Conservation (phyloP, 2,888 invertebrate genomes). For the Mesorhabditis sp. region DNA sequence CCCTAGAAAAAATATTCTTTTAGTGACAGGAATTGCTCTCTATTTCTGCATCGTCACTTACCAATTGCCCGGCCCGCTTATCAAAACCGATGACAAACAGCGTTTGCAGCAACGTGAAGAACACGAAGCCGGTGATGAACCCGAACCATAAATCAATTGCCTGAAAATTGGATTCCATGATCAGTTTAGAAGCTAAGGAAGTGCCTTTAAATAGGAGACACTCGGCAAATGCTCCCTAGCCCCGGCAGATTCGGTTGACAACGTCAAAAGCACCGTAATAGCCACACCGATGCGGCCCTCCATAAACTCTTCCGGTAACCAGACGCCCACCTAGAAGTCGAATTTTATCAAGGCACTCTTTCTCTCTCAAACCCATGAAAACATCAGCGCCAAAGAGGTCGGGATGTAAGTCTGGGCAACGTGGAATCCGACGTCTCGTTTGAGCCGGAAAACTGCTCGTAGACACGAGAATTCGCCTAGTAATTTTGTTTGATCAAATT, state of each 20-base stretch:
- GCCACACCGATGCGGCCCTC: conserved; percentile 58
- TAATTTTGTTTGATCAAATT: background rate
- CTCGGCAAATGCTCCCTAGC: conserved; percentile 56
- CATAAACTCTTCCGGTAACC: conserved; percentile 58
- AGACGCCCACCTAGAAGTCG: conserved; percentile 48
- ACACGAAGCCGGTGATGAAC: conserved; percentile 57
- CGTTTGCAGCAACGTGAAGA: conserved; percentile 56
- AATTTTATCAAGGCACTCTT: background rate
- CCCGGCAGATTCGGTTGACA: conserved; percentile 57
- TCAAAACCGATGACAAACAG: conserved; percentile 58
- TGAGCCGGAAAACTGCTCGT: conserved; percentile 52
- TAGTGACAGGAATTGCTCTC: background rate
- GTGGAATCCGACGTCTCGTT: conserved; percentile 56
- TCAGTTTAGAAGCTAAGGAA: conserved; percentile 8
- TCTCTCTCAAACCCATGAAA: conserved; percentile 51
- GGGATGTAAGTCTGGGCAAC: conserved; percentile 57
- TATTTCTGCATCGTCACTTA: conserved; percentile 12
- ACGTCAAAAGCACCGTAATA: conserved; percentile 55
- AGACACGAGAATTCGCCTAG: conserved; percentile 50
- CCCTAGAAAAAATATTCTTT: background rate
- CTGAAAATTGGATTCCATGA: conserved; percentile 22
- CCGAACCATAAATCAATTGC: conserved; percentile 58
- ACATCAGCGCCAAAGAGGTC: conserved; percentile 56
- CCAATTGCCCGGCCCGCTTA: conserved; percentile 54
- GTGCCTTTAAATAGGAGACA: conserved; percentile 55